Base-by-base conservation (phyloP, 2,113 vertebrate species). In the Eretmochelys imbricata region DNA sequence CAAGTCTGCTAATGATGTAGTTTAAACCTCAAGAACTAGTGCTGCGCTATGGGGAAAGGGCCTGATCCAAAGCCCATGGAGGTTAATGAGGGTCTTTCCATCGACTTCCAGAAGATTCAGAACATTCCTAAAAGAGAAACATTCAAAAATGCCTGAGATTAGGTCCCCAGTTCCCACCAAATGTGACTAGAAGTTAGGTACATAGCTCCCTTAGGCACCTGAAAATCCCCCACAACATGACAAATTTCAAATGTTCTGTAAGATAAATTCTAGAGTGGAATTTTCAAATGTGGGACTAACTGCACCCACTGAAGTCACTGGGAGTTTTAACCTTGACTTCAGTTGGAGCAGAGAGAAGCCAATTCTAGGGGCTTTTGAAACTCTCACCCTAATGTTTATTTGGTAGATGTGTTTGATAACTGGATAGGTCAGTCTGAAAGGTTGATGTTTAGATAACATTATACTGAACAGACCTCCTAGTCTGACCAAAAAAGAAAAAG, bases 11-110 rank as follows among this genome's bases (percentile, higher is more conserved):
- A 84, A 91, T 16, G 38, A 95, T 76, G 38, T 82, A 83, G 29
- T 42, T 75, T 89, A 88, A 80, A 59, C 92, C 89, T 6, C 17
- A 79, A 53, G 35, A 94, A 92, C 88, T n/a, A 91, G 22, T 82
- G 82, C 65, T 87, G 65, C 55, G 14, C 46, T 84, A 22, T 89
- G 54, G 88, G 91, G 79, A 42, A 85, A 89, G 22, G 53, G 2
- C 50, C 86, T 91, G 46, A 83, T 31, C 53, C 6, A 93, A 96
- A 59, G 57, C n/a, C 86, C 75, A 1, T 81, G n/a, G 54, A 81
- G 72, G 46, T 8, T 50, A 78, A 3, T 24, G 46, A 65, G 79
- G 50, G 88, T 80, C 38, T 72, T 51, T 83, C 11, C 16, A 42
- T 53, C 54, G 29, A 25, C 84, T 80, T 57, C 83, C 10, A 84